Evolutionary conservation across 2,797 vertebrate genomes (phyloP), one percentile per base, ranked within the genome.

Genomic region (Sebastes hopkinsi): DNA sequence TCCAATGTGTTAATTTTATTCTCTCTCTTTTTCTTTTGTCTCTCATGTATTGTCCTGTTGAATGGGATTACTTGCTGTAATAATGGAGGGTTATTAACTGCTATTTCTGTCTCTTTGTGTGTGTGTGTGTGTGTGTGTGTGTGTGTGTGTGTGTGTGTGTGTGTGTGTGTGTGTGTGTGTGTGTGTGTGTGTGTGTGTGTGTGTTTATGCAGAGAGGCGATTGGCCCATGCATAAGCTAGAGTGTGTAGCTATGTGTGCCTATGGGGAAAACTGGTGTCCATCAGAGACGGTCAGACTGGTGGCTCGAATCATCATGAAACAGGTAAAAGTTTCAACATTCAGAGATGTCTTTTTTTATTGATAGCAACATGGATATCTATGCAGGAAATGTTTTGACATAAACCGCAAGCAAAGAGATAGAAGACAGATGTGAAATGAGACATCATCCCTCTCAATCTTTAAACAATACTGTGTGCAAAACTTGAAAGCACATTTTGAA

Each of bases 211-310:
- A 99, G 98, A 97, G 96, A 95, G 96, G 96, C 75, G 99, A 99
- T 75, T 99, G 99, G 99, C 93, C 97, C 23, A 95, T 99, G 96
- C 99, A 99, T 92, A 99, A 98, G 87, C 89, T 98, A 67, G 99
- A 99, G 82, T 99, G 99, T 87, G 96, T 97, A 5, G 95, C 98
- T 46, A 99, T 99, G 97, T 97, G 97, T 23, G 56, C 96, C 66
- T 97, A 97, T 12, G 98, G 98, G 68, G 97, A 99, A 82, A 98
- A 96, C 92, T 99, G 99, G 99, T 97, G 96, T 89, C 99, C 99
- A 13, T 99, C 98, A 0, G 99, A 99, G 95, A 99, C 97, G 0
- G 99, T 99, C 69, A 95, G 98, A 82, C 95, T 99, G 38, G 97
- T 98, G 0, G 98, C 98, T 8, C 97, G 98, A 94, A 96, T 99